Evolutionary conservation across 2,113 vertebrate genomes (phyloP).

Genomic region (Tauraco erythrolophus): DNA sequence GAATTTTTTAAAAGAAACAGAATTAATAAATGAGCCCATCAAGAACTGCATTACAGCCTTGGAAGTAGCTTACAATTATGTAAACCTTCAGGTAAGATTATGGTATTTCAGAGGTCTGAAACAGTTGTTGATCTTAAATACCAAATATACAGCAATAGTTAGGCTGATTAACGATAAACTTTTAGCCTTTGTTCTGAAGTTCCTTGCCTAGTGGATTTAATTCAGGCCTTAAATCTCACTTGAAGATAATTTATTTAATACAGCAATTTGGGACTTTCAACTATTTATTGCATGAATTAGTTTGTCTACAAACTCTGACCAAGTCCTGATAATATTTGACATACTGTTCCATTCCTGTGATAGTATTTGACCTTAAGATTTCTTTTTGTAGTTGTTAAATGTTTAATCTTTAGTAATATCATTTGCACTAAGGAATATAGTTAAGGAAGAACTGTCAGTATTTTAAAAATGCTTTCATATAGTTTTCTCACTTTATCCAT

Average conservation of each 20-base stretch:
- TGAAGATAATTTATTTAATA: slow-evolving; percentile 5
- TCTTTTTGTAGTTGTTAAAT: not conserved
- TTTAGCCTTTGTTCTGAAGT: slow-evolving; percentile 40
- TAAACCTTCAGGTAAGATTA: not conserved
- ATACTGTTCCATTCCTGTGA: not conserved
- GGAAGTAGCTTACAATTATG: not conserved
- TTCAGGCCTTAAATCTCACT: slow-evolving; percentile 20
- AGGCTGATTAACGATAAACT: slow-evolving; percentile 25
- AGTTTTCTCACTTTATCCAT: slow-evolving; percentile 41
- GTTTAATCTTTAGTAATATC: not conserved
- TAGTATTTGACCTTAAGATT: not conserved
- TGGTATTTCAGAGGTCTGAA: slow-evolving; percentile 1
- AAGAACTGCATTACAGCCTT: not conserved
- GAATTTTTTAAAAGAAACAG: slow-evolving; percentile 14
- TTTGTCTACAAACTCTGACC: not conserved
- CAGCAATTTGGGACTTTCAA: not conserved
- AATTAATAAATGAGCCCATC: slow-evolving; percentile 28
- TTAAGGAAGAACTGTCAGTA: not conserved
- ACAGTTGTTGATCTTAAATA: not conserved
- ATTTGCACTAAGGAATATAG: not conserved
- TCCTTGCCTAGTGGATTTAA: slow-evolving; percentile 8
- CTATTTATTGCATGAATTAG: not conserved
- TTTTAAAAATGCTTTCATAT: slow-evolving; percentile 30
- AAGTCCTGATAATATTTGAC: not conserved
- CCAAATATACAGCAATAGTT: not conserved